A percentile compares a stretch with the other conserved stretches of the same genome.
Conservation (phyloP, 2,888 invertebrate genomes). For the Entomobrya multifasciata region DNA sequence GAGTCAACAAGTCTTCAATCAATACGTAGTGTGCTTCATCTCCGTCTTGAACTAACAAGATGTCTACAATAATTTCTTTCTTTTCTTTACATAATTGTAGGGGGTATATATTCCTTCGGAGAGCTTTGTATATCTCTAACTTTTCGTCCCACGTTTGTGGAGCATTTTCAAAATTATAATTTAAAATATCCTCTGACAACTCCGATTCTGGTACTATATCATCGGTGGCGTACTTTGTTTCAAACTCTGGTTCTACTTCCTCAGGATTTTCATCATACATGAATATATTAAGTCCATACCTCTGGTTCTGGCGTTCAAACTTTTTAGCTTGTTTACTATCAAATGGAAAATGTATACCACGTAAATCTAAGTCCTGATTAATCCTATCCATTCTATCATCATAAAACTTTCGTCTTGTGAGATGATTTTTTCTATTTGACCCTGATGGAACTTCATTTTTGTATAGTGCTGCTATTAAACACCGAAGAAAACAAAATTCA, state of each 20-base stretch:
- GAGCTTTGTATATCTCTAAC: not conserved
- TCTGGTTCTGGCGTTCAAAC: slow-evolving; percentile 8
- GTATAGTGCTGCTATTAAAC: not conserved
- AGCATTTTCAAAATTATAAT: not conserved
- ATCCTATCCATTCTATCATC: not conserved
- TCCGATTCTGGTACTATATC: not conserved
- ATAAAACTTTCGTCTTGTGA: not conserved
- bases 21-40: slow-evolving; percentile 5
- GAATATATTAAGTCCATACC: not conserved
- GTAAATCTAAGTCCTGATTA: not conserved
- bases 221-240: not conserved
- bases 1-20: not conserved
- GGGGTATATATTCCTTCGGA: not conserved
- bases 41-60: not conserved
- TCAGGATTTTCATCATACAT: slow-evolving; percentile 2
- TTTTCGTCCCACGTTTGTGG: not conserved
- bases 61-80: not conserved
- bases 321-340: not conserved
- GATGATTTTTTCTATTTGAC: not conserved
- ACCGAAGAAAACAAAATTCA: not conserved
- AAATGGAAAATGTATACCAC: slow-evolving; percentile 6
- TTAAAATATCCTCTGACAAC: not conserved
- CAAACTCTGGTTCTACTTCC: not conserved
- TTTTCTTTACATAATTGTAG: not conserved
- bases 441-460: not conserved